These are phyloP conservation scores for Chascanopsetta lugubris DNA, from an alignment of 2,113 vertebrate species.

Conservation along the genomic window DNA sequence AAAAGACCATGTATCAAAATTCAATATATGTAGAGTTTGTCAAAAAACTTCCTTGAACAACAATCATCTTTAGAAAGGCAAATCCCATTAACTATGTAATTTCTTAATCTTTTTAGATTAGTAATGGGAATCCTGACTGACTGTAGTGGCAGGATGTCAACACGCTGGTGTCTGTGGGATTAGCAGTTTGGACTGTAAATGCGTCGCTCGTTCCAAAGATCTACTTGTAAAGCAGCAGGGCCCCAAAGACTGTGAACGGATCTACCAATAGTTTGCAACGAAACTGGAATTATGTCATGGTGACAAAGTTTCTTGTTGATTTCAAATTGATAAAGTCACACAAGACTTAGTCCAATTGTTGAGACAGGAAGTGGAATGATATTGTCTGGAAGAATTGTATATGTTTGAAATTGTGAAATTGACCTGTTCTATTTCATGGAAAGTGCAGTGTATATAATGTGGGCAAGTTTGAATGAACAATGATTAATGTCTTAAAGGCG, in stretches of 20 bases:
- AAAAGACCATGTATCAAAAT: not conserved
- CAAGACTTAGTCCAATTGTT: not conserved
- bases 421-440: too few relatives aligned
- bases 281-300: not conserved
- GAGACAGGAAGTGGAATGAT: too few relatives aligned
- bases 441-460: too few relatives aligned
- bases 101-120: conserved; percentile 11
- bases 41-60: conserved; percentile 7
- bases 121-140: conserved; percentile 10
- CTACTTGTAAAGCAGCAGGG: not conserved
- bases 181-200: not conserved
- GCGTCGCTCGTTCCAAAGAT: not conserved
- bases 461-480: too few relatives aligned
- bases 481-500: too few relatives aligned
- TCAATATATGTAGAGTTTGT: not conserved
- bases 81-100: conserved; percentile 11
- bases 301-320: not conserved
- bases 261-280: not conserved
- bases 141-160: not conserved
- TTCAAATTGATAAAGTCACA: not conserved
- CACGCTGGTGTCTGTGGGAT: not conserved
- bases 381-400: too few relatives aligned
- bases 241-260: not conserved
- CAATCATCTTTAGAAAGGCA: conserved; percentile 5
- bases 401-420: too few relatives aligned